Evolutionary conservation across 2,113 vertebrate species (phyloP).

Genomic region (Pangasianodon gigas): DNA sequence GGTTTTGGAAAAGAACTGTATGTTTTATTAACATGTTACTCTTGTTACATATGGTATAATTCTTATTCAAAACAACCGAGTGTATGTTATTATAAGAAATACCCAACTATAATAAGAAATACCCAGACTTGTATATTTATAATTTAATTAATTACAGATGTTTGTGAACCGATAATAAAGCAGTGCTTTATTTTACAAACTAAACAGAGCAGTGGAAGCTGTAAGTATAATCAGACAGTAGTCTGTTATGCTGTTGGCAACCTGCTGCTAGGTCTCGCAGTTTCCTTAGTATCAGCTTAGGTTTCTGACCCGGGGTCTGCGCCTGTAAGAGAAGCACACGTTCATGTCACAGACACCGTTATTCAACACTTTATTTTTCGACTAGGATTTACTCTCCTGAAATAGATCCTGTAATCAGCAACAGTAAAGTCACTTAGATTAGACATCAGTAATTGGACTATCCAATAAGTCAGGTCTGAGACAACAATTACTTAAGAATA

Average conservation of each 20-base stretch:
- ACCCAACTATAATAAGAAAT: neutral
- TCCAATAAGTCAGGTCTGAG: neutral
- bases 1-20: no score
- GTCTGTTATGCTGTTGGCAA: neutral
- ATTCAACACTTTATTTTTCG: slow-evolving; percentile 33
- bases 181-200: neutral
- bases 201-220: neutral
- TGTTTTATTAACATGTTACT: no score
- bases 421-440: slow-evolving; percentile 36
- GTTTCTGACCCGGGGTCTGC: slow-evolving; percentile 32
- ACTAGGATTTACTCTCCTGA: slow-evolving; percentile 40
- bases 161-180: no score
- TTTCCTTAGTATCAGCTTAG: slow-evolving; percentile 24
- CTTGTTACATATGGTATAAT: no score
- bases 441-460: neutral
- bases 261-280: neutral
- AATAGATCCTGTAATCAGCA: slow-evolving; percentile 49
- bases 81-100: no score
- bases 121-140: neutral
- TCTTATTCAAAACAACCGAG: neutral
- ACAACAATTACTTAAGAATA: neutral
- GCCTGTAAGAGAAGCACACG: slow-evolving; percentile 12
- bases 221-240: neutral
- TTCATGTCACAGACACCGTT: slow-evolving; percentile 38
- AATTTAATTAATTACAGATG: no score